A percentile compares a stretch with the other conserved stretches of the same genome.
Conservation (phyloP, 2,797 vertebrate species). For the Anguilla anguilla region DNA sequence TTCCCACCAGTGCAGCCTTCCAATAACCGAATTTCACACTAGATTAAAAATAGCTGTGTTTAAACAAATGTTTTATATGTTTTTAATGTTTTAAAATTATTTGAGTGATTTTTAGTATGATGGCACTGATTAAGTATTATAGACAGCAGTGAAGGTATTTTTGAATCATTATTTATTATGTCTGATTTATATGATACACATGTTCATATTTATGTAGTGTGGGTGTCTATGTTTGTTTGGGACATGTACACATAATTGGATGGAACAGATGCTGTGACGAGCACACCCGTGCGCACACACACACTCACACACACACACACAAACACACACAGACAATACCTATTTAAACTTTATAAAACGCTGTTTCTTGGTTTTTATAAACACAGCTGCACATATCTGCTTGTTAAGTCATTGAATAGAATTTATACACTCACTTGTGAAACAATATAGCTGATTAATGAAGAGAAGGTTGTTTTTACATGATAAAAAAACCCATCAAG, state of each 20-base stretch:
- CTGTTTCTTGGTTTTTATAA: conserved; percentile 28
- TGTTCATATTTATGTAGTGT: background rate
- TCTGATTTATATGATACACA: conserved; percentile 31
- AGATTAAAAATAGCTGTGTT: too few species aligned
- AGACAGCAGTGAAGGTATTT: too few species aligned
- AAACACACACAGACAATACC: background rate
- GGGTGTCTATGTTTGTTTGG: background rate
- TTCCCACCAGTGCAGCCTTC: background rate
- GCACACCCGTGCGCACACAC: background rate
- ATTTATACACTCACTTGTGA: background rate
- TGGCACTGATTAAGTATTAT: background rate
- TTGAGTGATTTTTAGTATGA: background rate
- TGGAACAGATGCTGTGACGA: background rate
- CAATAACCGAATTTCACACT: background rate
- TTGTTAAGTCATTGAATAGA: background rate
- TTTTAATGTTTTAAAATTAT: background rate
- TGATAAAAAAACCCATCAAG: background rate
- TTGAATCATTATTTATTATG: background rate
- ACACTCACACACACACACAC: background rate
- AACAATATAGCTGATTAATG: conserved; percentile 3
- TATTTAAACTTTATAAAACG: conserved; percentile 31
- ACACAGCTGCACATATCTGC: conserved; percentile 29
- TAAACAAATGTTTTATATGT: background rate
- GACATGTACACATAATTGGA: background rate
- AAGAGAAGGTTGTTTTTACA: background rate